Conservation (phyloP, 2,113 vertebrate species). For the Accipiter virgatus region DNA sequence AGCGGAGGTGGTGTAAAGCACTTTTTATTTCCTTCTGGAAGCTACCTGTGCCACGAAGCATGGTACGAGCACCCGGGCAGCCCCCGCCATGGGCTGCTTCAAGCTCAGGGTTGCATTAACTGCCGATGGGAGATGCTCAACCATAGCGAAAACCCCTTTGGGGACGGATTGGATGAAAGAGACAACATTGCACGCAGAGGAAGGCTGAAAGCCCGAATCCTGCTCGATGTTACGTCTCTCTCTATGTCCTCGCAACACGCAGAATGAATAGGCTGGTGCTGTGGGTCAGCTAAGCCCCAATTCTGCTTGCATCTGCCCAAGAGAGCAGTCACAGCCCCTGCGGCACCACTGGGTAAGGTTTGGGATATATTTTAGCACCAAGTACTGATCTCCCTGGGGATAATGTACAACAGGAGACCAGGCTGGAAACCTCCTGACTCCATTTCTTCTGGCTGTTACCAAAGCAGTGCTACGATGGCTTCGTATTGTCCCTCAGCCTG, state of each 20-base stretch:
- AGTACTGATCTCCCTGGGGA: neutral
- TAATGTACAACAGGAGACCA: rapidly evolving
- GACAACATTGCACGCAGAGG: neutral
- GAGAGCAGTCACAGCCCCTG: neutral
- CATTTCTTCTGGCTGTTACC: neutral
- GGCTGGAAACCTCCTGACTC: neutral
- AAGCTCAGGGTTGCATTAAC: rapidly evolving
- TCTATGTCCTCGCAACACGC: rapidly evolving
- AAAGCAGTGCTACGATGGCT: neutral
- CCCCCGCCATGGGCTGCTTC: rapidly evolving
- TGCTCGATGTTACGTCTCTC: neutral
- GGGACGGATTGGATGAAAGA: neutral
- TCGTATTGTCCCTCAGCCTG: neutral
- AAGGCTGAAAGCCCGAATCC: neutral
- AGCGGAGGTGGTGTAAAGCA: rapidly evolving
- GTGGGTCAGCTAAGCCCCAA: neutral
- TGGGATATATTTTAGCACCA: neutral
- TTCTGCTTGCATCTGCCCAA: too few species aligned
- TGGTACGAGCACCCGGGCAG: neutral
- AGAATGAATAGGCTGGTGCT: rapidly evolving
- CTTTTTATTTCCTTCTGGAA: neutral
- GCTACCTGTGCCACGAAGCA: neutral
- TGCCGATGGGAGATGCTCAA: rapidly evolving
- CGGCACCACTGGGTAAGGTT: neutral
- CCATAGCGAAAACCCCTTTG: rapidly evolving